Percentiles rank a stretch among this genome's conserved stretches.
Evolutionary conservation across 2,888 invertebrate species (phyloP).

Genomic region (Glaucopsyche alexis): DNA sequence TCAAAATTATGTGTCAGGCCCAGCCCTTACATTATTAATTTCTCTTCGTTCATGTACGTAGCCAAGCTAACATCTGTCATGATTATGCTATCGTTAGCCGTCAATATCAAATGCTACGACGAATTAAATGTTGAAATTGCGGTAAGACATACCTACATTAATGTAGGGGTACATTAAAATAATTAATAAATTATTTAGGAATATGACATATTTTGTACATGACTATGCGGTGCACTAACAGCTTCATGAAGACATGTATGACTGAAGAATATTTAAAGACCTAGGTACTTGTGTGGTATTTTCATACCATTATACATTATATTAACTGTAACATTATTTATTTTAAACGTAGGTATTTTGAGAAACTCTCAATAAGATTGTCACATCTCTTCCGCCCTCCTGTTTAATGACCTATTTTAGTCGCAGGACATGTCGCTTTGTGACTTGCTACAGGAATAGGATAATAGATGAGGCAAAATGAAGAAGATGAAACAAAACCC

Average conservation of each 20-base stretch:
- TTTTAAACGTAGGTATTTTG: neutral
- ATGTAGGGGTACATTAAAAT: neutral
- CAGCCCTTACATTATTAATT: neutral
- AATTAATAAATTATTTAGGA: too few relatives aligned
- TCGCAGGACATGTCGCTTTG: neutral
- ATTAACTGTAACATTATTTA: neutral
- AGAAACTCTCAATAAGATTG: neutral
- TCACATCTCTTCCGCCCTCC: slow-evolving; percentile 6
- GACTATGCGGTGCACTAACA: too few relatives aligned
- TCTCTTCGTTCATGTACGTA: too few relatives aligned
- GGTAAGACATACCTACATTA: neutral
- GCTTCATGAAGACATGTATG: too few relatives aligned
- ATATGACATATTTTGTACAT: too few relatives aligned
- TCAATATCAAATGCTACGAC: neutral
- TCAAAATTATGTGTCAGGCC: neutral
- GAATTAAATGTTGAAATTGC: neutral
- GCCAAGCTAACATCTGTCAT: neutral
- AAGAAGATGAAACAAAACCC: neutral
- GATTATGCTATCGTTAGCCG: neutral
- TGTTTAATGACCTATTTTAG: slow-evolving; percentile 24
- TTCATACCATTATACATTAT: neutral
- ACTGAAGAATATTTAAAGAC: too few relatives aligned
- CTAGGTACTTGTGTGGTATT: too few relatives aligned
- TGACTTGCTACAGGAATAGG: slow-evolving; percentile 14
- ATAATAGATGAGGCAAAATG: neutral